Conservation (phyloP, 2,113 vertebrate genomes). For the Paramisgurnus dabryanus region DNA sequence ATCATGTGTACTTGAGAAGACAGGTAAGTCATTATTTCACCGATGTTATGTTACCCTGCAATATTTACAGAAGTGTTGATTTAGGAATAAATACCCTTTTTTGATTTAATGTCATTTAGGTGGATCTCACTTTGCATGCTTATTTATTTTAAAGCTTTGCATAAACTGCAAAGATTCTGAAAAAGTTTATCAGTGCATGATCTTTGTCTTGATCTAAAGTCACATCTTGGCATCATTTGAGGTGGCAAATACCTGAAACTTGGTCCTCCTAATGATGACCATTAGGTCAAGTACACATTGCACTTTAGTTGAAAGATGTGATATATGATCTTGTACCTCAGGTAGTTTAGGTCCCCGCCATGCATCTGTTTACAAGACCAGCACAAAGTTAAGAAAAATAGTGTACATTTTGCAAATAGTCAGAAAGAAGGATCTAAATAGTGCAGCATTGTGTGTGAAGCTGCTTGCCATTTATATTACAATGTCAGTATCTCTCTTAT, state of each 20-base stretch:
- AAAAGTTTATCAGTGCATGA: not conserved
- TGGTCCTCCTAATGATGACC: slow-evolving; percentile 53
- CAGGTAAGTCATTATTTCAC: slow-evolving; percentile 68
- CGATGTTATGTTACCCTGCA: slow-evolving; percentile 47
- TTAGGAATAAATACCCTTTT: not conserved
- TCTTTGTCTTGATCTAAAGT: not conserved
- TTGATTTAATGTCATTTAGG: not conserved
- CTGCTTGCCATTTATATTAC: not conserved
- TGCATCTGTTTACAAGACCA: slow-evolving; percentile 23
- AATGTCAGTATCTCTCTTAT: not conserved
- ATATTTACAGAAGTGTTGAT: not conserved
- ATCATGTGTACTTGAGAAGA: slow-evolving; percentile 65
- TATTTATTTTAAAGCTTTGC: not conserved
- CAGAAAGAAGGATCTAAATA: not conserved
- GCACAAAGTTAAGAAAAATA: not conserved
- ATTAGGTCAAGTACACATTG: slow-evolving; percentile 51
- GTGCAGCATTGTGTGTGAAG: not conserved
- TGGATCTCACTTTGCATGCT: not conserved
- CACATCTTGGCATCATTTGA: slow-evolving; percentile 23
- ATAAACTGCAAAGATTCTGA: not conserved
- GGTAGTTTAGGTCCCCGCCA: slow-evolving; percentile 23
- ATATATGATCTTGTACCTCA: slow-evolving; percentile 38
- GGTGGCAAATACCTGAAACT: slow-evolving; percentile 54
- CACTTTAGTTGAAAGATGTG: slow-evolving; percentile 54
- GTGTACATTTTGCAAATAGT: not conserved